Base-by-base conservation (phyloP, 1,140 invertebrate species). In the Calosoma granatense region DNA sequence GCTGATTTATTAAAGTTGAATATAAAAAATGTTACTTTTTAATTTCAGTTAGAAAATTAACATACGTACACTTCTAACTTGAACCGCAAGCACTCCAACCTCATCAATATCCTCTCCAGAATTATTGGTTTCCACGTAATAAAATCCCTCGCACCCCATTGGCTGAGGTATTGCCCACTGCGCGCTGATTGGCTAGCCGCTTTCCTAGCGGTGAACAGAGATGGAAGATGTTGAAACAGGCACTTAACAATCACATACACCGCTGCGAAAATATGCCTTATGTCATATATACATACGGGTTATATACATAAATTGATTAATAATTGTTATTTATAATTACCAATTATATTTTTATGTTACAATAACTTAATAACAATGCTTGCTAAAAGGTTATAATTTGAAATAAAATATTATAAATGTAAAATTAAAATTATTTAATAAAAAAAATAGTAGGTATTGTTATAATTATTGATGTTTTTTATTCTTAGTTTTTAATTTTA, bases 71-170 rank as follows among this genome's bases (percentile, higher is more conserved):
- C n/a, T n/a, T n/a, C n/a, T n/a, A n/a, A n/a, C n/a, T n/a, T n/a
- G n/a, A n/a, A 47, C 41, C 41, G 15, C 41, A 47, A 47, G 15
- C 41, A 47, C 41, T 47, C 15, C 4, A 47, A 9, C 4, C 41
- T 47, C 41, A 47, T 47, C 41, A 47, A 47, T 47, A 47, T 47
- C 41, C 41, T 47, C 41, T 47, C 41, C 41, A 47, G 41, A 47
- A 47, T 47, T 47, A 47, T 47, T 47, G 41, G 41, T 47, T 47
- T 47, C 41, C 3, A 47, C 41, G 41, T 47, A 47, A 47, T 47
- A 47, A 47, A 47, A 9, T 11, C 17, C 41, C 6, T 17, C 9
- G 3, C 6, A 11, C 17, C 3, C 17, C 3, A 47, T 47, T 47
- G 41, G 41, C 17, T 17, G 15, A 17, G 3, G 3, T 17, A 12